A percentile compares a stretch with the other conserved stretches of the same genome.
Conservation (phyloP, 1,140 invertebrate genomes). For the Halotydeus destructor region DNA sequence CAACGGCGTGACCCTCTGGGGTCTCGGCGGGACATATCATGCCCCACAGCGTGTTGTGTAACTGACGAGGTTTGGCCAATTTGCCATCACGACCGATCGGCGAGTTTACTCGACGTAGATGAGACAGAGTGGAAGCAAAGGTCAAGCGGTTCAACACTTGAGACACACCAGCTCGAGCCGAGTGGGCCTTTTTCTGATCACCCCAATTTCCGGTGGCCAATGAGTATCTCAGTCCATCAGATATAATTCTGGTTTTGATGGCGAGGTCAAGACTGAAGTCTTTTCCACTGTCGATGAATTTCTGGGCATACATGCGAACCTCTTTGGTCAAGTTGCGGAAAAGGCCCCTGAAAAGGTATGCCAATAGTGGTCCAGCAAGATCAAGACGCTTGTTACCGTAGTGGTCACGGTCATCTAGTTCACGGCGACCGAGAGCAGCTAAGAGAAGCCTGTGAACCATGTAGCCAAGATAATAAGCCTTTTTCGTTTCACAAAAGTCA, state of each 20-base stretch:
- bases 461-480: slow-evolving; percentile 90
- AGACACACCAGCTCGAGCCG: slow-evolving; percentile 74
- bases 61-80: slow-evolving; percentile 85
- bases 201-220: slow-evolving; percentile 98
- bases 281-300: slow-evolving; percentile 93
- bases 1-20: slow-evolving; percentile 36
- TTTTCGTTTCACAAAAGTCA: slow-evolving; percentile 98
- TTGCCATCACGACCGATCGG: slow-evolving; percentile 97
- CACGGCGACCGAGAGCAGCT: slow-evolving; percentile 77
- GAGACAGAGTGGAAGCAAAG: slow-evolving; percentile 91
- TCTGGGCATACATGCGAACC: slow-evolving; percentile 91
- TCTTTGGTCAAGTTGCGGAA: slow-evolving; percentile 88
- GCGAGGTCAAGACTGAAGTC: slow-evolving; percentile 93
- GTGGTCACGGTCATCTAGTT: slow-evolving; percentile 96
- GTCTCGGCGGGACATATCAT: slow-evolving; percentile 67
- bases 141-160: slow-evolving; percentile 89
- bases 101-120: slow-evolving; percentile 88
- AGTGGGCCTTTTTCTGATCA: slow-evolving; percentile 98
- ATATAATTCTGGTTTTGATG: slow-evolving; percentile 93
- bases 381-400: slow-evolving; percentile 96
- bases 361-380: slow-evolving; percentile 81
- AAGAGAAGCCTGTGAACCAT: slow-evolving; percentile 91
- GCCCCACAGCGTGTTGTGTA: slow-evolving; percentile 96
- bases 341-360: slow-evolving; percentile 62
- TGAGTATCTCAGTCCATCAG: slow-evolving; percentile 91